Conservation (phyloP, 2,888 invertebrate genomes). For the Anodontia alba region DNA sequence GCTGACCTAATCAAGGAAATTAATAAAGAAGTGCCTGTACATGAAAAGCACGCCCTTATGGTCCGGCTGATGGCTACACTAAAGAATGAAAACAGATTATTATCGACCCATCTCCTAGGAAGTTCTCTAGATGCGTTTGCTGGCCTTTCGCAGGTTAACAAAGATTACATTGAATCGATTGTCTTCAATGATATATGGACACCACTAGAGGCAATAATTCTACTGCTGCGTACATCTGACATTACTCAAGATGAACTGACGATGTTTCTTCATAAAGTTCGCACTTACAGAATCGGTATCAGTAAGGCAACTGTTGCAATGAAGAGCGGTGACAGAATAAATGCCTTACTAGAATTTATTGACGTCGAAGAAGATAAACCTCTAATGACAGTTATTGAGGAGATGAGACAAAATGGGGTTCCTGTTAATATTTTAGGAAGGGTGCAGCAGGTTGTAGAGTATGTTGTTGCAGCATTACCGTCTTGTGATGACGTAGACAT, state of each 20-base stretch:
- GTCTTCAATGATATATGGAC: constrained; percentile 3
- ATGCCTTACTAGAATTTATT: neutral
- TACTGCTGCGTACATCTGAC: neutral
- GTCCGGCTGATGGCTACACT: neutral
- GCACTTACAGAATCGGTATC: neutral
- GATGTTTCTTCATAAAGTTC: neutral
- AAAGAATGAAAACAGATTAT: neutral
- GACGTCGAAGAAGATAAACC: neutral
- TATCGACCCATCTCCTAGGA: neutral
- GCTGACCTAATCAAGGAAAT: neutral
- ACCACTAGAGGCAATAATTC: neutral
- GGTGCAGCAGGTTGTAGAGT: neutral
- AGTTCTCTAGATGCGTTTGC: neutral
- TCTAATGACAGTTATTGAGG: neutral
- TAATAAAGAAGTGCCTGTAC: neutral
- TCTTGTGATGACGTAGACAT: neutral
- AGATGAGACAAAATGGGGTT: neutral
- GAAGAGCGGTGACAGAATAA: neutral
- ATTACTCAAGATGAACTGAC: neutral
- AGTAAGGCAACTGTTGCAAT: neutral
- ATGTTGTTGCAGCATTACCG: neutral
- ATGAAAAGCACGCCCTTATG: neutral
- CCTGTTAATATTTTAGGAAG: neutral
- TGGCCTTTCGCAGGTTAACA: neutral
- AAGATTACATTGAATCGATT: neutral